Conservation (phyloP, 1,140 invertebrate genomes). For the Prorops nasuta region DNA sequence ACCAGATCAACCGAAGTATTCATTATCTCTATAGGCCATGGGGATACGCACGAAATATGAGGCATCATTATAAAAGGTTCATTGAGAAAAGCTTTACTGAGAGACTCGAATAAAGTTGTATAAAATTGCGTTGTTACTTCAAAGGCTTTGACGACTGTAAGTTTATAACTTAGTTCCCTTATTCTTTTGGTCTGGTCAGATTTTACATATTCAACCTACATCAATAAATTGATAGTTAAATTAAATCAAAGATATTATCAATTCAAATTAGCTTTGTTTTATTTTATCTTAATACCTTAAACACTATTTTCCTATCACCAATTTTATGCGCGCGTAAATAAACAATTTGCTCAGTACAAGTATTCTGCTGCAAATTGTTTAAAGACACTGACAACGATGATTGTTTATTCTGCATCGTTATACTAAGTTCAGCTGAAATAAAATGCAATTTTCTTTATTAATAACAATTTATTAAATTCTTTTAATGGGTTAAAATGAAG, state of each 20-base stretch:
- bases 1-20: conserved; percentile 65
- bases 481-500: conserved; percentile 10
- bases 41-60: conserved; percentile 66
- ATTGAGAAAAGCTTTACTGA: conserved; percentile 66
- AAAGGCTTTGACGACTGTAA: conserved; percentile 69
- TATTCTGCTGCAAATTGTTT: conserved; percentile 40
- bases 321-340: conserved; percentile 65
- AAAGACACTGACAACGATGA: conserved; percentile 46
- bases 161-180: conserved; percentile 63
- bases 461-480: conserved; percentile 3
- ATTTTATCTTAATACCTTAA: no score
- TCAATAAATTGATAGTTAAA: conserved; percentile 20
- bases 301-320: conserved; percentile 57
- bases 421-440: conserved; percentile 56
- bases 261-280: no score
- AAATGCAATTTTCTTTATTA: conserved; percentile 12
- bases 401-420: conserved; percentile 51
- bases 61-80: conserved; percentile 72
- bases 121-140: conserved; percentile 69
- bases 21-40: conserved; percentile 68
- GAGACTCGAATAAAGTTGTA: conserved; percentile 64
- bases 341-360: conserved; percentile 43
- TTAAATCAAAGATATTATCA: not conserved
- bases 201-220: conserved; percentile 49
- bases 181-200: conserved; percentile 45